Base-by-base conservation (phyloP, 2,888 invertebrate species). In the Mesoligia furuncula region DNA sequence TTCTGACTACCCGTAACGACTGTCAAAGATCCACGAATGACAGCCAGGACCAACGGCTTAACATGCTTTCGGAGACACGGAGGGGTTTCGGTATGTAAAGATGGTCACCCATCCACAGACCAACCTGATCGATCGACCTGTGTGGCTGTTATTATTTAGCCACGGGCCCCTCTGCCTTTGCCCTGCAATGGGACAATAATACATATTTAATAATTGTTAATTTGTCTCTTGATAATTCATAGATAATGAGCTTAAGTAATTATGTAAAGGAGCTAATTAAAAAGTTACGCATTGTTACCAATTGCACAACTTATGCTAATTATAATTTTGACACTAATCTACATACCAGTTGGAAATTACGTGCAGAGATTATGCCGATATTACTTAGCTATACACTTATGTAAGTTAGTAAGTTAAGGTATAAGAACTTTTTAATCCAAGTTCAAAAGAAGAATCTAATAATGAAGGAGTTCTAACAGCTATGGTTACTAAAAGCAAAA, bases 301-400 rank as follows among this genome's bases (percentile, higher is more conserved):
- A 20, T 54, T 81, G 11, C 27, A 51, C 36, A 51, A 59, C 0
- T 17, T 42, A 66, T 36, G 81, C 27, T 74, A 51, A 74, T 66
- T 36, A 75, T 20, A 75, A 75, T 75, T 51, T 79, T 75, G 75
- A 54, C 81, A 61, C 31, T 59, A 74, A 80, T 80, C 27, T 62
- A 15, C 2, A 62, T n/a, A 15, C 45, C 17, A 17, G 65, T 79
- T 51, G 0, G 17, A 11, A 75, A 66, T 81, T 66, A 73, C 65
- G 11, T 42, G 9, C 36, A 36, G 31, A 80, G 5, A 64, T 79
- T 73, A 4, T 57, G 9, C 6, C 9, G 15, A 51, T 75, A 42
- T 48, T 11, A n/a, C 42, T 48, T 11, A 36, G 11, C 4, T 31
- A 31, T 11, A 4, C 1, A 20, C 17, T 51, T 45, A 51, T 36